phyloP scores from a whole-genome alignment of 2,113 vertebrate species.

The Bujurquina vittata region DNA sequence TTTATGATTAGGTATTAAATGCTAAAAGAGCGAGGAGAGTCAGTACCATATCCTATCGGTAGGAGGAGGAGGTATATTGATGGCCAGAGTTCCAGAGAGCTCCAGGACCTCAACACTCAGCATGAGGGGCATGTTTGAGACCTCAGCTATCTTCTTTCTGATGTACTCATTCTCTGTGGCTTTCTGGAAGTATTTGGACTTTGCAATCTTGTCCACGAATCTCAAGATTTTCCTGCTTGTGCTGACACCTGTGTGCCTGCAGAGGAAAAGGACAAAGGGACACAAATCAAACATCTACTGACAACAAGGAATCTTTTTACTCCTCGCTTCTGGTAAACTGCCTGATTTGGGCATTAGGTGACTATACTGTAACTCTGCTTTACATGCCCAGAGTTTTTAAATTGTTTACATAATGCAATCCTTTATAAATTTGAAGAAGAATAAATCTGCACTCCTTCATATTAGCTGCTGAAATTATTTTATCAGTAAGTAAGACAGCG shows the following conservation, averaged over 20 bases:
- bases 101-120: conserved; percentile 87
- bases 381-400: too few species aligned
- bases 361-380: not conserved
- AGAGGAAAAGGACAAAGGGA: not conserved
- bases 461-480: not conserved
- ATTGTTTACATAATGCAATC: too few species aligned
- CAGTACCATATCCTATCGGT: conserved; percentile 81
- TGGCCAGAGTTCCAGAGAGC: conserved; percentile 82
- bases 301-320: not conserved
- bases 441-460: not conserved
- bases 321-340: too few species aligned
- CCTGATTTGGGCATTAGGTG: not conserved
- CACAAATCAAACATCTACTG: not conserved
- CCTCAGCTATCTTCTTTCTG: conserved; percentile 88
- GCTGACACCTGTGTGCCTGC: conserved; percentile 75
- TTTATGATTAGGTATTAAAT: not conserved
- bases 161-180: conserved; percentile 90
- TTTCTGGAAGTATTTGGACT: conserved; percentile 89
- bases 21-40: not conserved
- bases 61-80: conserved; percentile 87
- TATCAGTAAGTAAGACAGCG: too few species aligned
- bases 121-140: conserved; percentile 87
- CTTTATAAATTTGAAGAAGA: too few species aligned
- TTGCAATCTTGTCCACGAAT: conserved; percentile 88
- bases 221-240: conserved; percentile 84